A percentile compares a stretch with the other conserved stretches of the same genome.
Conservation (phyloP, 2,797 vertebrate genomes). For the Scolopax bukidnonensis region DNA sequence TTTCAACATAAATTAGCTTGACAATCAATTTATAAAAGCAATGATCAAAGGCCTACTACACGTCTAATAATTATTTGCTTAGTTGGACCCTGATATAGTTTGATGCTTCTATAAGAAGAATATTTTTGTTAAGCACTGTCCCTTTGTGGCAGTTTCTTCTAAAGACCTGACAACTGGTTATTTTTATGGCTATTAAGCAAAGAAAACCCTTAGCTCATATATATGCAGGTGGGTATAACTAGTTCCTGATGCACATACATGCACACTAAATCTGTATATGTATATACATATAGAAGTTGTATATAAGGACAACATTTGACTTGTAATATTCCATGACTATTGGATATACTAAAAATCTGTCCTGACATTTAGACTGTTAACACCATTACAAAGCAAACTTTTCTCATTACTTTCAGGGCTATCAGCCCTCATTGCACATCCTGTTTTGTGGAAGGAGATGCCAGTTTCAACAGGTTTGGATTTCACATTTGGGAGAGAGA, state of each 20-base stretch:
- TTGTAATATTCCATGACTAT: background rate
- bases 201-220: background rate
- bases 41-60: background rate
- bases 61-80: background rate
- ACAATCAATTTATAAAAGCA: background rate
- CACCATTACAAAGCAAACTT: background rate
- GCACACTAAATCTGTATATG: background rate
- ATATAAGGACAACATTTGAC: background rate
- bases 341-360: background rate
- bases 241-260: background rate
- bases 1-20: background rate
- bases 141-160: background rate
- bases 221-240: background rate
- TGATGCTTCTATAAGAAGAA: background rate
- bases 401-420: constrained; percentile 14
- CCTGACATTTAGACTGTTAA: background rate
- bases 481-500: constrained; percentile 39
- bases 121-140: background rate
- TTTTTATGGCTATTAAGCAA: background rate
- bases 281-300: background rate
- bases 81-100: background rate
- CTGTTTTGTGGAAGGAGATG: constrained; percentile 48
- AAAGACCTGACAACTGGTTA: background rate
- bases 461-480: constrained; percentile 52
- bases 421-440: constrained; percentile 17